phyloP scores from a whole-genome alignment of 2,888 invertebrate species.

The Aphodius sticticus region DNA sequence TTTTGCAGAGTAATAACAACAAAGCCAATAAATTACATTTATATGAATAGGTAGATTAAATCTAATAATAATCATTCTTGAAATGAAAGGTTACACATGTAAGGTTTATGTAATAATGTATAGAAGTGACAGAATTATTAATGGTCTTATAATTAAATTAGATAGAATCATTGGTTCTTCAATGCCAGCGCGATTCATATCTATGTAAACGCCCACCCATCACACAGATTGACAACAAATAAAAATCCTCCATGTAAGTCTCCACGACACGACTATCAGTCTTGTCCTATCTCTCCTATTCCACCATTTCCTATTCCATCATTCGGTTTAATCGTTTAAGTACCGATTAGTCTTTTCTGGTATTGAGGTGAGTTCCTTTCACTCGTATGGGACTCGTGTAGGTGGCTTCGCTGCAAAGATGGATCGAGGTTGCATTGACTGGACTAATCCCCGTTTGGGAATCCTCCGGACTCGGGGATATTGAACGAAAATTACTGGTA shows the following conservation, averaged over 20 bases:
- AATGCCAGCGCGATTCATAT: neutral
- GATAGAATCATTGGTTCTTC: neutral
- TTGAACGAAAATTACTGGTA: constrained; percentile 54
- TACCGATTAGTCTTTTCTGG: constrained; percentile 21
- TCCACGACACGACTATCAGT: neutral
- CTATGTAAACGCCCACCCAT: neutral
- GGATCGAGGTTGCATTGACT: constrained; percentile 57
- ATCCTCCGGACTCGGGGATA: constrained; percentile 47
- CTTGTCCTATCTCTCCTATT: neutral
- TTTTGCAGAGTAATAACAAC: no score
- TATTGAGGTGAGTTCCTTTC: constrained; percentile 5
- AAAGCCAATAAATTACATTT: neutral
- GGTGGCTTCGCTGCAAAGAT: constrained; percentile 51
- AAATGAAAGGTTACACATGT: neutral
- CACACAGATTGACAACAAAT: neutral
- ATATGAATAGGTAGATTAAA: neutral
- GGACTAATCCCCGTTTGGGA: constrained; percentile 55
- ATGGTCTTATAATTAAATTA: neutral
- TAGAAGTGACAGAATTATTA: neutral
- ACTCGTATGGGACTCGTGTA: neutral
- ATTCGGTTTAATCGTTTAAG: constrained; percentile 12
- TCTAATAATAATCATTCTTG: neutral
- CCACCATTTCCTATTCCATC: neutral
- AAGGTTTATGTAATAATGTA: neutral
- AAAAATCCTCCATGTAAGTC: neutral